These are phyloP conservation scores for Dendrophyllia cribrosa DNA, from an alignment of 64 coral and sea anemone species.

Conservation along the genomic window DNA sequence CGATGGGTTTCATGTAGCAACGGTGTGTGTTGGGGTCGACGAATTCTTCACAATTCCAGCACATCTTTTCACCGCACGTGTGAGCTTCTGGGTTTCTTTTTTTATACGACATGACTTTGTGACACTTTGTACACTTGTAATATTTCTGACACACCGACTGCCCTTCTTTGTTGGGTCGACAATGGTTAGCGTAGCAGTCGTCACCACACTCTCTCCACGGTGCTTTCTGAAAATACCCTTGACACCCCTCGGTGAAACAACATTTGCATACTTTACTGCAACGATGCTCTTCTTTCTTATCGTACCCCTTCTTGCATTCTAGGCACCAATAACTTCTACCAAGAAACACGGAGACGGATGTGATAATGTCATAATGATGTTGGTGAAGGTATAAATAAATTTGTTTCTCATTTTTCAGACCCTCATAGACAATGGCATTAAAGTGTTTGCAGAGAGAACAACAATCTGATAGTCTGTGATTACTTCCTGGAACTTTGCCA, in stretches of 20 bases:
- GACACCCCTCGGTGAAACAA: constrained; percentile 34
- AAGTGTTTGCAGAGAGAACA: constrained; percentile 38
- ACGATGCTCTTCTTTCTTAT: constrained; percentile 23
- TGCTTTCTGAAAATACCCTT: background rate
- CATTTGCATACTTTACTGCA: constrained; percentile 47
- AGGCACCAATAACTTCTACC: constrained; percentile 13
- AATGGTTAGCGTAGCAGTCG: constrained; percentile 39
- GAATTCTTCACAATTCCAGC: constrained; percentile 8
- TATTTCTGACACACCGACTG: constrained; percentile 32
- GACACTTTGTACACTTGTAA: constrained; percentile 42
- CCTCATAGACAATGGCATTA: constrained; percentile 33
- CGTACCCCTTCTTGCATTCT: constrained; percentile 49
- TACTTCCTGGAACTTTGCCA: constrained; percentile 45
- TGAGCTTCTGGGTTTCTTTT: constrained; percentile 13
- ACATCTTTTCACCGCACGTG: background rate
- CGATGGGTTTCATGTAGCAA: constrained; percentile 4
- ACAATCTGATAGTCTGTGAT: constrained; percentile 63
- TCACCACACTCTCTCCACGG: constrained; percentile 29
- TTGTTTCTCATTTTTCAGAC: constrained; percentile 30
- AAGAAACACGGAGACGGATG: constrained; percentile 30
- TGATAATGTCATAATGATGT: constrained; percentile 52
- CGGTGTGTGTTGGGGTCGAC: background rate
- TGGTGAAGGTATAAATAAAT: constrained; percentile 34
- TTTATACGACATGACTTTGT: constrained; percentile 31
- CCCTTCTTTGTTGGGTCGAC: background rate